phyloP scores from a whole-genome alignment of 1,140 invertebrate species.

The Diorhabda elongata region DNA sequence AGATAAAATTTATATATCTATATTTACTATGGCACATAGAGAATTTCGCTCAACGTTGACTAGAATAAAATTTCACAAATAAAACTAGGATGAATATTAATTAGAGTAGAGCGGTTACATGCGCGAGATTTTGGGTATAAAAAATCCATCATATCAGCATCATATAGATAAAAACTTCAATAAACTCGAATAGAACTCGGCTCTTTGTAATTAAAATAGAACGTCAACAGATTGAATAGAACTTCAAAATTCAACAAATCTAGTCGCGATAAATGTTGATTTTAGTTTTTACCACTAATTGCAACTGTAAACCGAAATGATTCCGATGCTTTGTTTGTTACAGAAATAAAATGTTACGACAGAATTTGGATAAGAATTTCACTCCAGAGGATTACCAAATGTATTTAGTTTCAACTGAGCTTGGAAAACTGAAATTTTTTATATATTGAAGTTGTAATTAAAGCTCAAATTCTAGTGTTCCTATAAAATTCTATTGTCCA shows the following conservation, averaged over 20 bases:
- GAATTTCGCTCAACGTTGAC: too few relatives aligned
- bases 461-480: too few relatives aligned
- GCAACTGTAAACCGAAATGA: background rate
- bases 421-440: too few relatives aligned
- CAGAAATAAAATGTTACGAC: background rate
- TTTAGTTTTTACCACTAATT: constrained; percentile 1
- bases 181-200: background rate
- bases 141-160: too few relatives aligned
- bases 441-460: too few relatives aligned
- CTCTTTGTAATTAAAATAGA: background rate
- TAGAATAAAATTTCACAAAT: too few relatives aligned
- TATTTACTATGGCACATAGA: too few relatives aligned
- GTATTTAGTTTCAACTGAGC: background rate
- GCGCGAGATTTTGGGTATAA: too few relatives aligned
- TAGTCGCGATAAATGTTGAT: background rate
- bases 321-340: background rate
- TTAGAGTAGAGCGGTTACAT: too few relatives aligned
- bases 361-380: background rate
- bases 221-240: background rate
- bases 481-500: too few relatives aligned
- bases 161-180: background rate
- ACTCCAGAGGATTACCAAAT: background rate
- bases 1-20: too few relatives aligned
- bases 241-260: constrained; percentile 1
- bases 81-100: too few relatives aligned